Percentiles rank a stretch among this genome's conserved stretches.
phyloP scores from a whole-genome alignment of 2,888 invertebrate species.

The Lithodes maja region DNA sequence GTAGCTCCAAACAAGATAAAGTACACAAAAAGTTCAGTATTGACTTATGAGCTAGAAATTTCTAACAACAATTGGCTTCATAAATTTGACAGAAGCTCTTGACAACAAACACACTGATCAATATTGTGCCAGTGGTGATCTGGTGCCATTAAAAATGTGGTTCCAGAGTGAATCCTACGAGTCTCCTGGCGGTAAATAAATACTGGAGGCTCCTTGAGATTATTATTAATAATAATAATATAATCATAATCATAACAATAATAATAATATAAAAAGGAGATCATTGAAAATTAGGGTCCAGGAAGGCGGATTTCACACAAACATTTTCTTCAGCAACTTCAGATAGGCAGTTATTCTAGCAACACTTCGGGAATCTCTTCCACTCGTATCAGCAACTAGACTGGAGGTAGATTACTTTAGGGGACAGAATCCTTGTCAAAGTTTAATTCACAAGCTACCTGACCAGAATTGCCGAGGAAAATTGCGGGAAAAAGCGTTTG shows the following conservation, averaged over 20 bases:
- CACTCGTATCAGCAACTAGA: no score
- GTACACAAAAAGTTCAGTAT: conserved; percentile 13
- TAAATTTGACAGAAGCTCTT: conserved; percentile 36
- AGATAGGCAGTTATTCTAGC: no score
- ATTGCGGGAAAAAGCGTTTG: no score
- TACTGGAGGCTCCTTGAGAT: conserved; percentile 32
- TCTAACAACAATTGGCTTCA: conserved; percentile 46
- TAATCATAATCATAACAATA: neutral
- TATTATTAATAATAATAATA: neutral
- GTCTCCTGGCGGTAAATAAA: conserved; percentile 27
- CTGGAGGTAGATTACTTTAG: no score
- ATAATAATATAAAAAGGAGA: neutral
- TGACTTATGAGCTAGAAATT: conserved; percentile 32
- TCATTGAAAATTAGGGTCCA: conserved; percentile 28
- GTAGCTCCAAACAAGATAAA: conserved; percentile 26
- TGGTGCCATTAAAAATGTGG: conserved; percentile 10
- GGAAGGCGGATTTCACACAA: neutral
- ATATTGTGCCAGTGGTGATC: conserved; percentile 20
- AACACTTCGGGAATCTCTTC: no score
- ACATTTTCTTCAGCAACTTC: no score
- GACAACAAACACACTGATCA: conserved; percentile 40
- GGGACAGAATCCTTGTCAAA: no score
- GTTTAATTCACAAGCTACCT: no score
- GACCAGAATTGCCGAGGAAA: no score
- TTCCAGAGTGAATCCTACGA: conserved; percentile 27